Evolutionary conservation across 2,797 vertebrate species (phyloP).

Genomic region (Scomberomorus guttatus): DNA sequence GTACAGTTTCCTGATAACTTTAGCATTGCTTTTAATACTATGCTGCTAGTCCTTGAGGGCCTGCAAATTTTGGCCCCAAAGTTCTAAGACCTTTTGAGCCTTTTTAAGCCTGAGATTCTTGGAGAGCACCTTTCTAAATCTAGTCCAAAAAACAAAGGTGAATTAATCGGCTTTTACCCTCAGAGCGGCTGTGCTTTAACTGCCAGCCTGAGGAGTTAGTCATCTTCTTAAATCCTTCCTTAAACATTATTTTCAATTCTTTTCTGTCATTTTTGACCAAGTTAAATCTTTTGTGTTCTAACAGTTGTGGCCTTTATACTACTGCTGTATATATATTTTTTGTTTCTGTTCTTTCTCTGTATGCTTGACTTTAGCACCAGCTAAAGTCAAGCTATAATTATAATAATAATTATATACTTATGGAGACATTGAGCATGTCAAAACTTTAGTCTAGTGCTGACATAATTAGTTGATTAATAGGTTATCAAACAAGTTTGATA

Average conservation of each 20-base stretch:
- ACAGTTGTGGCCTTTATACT: too few species aligned
- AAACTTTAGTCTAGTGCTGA: background rate
- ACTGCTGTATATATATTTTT: background rate
- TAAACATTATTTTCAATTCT: background rate
- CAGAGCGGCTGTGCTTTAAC: background rate
- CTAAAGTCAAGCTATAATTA: too few species aligned
- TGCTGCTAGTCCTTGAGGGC: background rate
- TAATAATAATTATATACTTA: background rate
- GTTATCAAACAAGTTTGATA: too few species aligned
- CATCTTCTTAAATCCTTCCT: background rate
- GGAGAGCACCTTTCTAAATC: background rate
- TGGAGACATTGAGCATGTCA: background rate
- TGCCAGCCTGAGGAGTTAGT: background rate
- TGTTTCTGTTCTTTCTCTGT: background rate
- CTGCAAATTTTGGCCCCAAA: background rate
- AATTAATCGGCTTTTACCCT: background rate
- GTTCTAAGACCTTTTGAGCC: background rate
- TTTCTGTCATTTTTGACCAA: background rate
- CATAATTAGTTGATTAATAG: too few species aligned
- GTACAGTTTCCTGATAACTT: background rate
- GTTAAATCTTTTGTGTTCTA: background rate
- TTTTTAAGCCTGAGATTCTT: background rate
- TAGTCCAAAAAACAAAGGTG: conserved; percentile 8
- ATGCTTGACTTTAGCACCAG: background rate
- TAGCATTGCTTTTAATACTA: background rate